Conservation (phyloP, 2,888 invertebrate genomes). For the Noctua janthina region DNA sequence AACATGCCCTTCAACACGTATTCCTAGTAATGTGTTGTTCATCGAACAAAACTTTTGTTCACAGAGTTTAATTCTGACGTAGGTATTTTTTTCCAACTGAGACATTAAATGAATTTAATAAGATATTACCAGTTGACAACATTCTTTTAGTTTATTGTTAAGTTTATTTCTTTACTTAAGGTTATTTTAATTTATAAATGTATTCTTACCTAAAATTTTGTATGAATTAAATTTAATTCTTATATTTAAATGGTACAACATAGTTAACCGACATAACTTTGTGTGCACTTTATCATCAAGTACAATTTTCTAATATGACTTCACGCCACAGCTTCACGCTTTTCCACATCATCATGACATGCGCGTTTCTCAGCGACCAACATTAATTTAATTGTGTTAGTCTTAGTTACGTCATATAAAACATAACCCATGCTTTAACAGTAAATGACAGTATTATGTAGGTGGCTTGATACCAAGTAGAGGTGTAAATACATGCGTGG, state of each 20-base stretch:
- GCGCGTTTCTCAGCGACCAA: conserved; percentile 2
- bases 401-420: conserved; percentile 13
- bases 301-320: conserved; percentile 44
- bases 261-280: conserved; percentile 1
- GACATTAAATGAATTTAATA: not conserved
- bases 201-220: no score
- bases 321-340: conserved; percentile 11
- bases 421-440: conserved; percentile 6
- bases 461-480: not conserved
- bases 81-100: not conserved
- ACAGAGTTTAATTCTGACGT: not conserved
- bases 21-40: no score
- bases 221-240: no score
- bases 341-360: conserved; percentile 22
- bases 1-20: no score
- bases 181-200: no score
- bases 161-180: no score
- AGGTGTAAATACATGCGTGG: not conserved
- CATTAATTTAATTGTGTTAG: conserved; percentile 41
- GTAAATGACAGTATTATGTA: conserved; percentile 11
- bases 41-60: no score
- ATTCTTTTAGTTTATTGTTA: no score
- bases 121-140: no score
- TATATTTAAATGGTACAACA: no score
- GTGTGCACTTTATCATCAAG: conserved; percentile 2